Evolutionary conservation across 2,888 invertebrate genomes (phyloP).

Genomic region (Noctua comes): DNA sequence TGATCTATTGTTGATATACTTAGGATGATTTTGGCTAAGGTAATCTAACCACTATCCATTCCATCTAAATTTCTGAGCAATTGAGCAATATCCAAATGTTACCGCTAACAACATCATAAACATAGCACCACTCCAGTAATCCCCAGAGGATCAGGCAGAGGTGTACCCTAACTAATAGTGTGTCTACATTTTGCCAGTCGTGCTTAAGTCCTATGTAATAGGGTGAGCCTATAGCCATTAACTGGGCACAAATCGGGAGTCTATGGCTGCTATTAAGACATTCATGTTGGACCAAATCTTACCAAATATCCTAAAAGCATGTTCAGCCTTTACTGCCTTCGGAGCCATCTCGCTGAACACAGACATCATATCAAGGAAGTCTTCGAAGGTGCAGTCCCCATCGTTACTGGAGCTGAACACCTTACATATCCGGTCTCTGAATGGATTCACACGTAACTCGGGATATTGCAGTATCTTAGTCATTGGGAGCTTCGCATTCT

Average conservation of each 20-base stretch:
- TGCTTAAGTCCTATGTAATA: neutral
- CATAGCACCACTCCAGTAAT: too few relatives aligned
- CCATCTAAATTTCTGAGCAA: too few relatives aligned
- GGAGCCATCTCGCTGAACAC: conserved; percentile 98
- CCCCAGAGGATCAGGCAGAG: too few relatives aligned
- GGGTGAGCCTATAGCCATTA: neutral
- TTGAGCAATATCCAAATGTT: too few relatives aligned
- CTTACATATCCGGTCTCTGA: conserved; percentile 97
- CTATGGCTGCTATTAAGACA: neutral
- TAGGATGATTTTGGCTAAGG: too few relatives aligned
- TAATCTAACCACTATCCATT: too few relatives aligned
- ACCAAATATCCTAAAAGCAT: conserved; percentile 99
- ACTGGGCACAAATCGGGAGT: neutral
- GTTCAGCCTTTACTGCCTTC: conserved; percentile 97
- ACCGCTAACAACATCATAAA: too few relatives aligned
- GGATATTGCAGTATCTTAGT: conserved; percentile 96
- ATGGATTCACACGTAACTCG: conserved; percentile 97
- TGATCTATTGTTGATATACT: too few relatives aligned
- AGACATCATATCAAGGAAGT: conserved; percentile 99
- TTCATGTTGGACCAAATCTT: conserved; percentile 63
- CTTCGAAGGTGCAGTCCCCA: conserved; percentile 98
- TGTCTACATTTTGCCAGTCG: neutral
- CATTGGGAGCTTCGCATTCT: conserved; percentile 96
- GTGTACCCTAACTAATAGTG: too few relatives aligned
- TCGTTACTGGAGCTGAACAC: conserved; percentile 97